Base-by-base conservation (phyloP, 2,888 invertebrate genomes). In the Drosophila siamana region DNA sequence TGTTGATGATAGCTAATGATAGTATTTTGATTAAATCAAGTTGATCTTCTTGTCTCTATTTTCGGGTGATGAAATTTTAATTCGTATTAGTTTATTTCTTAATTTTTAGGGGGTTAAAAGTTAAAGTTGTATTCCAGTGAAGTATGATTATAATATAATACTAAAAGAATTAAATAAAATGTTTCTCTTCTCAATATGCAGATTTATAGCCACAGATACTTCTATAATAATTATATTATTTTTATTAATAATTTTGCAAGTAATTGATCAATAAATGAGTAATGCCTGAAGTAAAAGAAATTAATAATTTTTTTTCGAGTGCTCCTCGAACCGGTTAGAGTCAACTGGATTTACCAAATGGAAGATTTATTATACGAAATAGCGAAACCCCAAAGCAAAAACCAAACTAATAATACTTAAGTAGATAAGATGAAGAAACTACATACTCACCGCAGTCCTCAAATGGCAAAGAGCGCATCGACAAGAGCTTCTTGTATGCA, bases 361-460 rank as follows among this genome's bases (percentile, higher is more conserved):
- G 8, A n/a, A 16, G 40, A 52, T 41, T 52, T 28, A 52, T 52
- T 40, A 26, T 7, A 11, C 15, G 11, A 24, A 11, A 4, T n/a
- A 9, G 11, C 26, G 16, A 26, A 28, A 24, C 2, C 22, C 24
- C 24, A 7, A 38, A 38, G 7, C 2, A 33, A 9, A 2, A 33
- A 2, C 2, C 2, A 11, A n/a, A 33, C 4, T 33, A n/a, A 38
- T 36, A 38, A 52, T 43, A 15, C 30, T 13, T 22, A 24, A 43
- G 6, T 24, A 22, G 43, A 54, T 54, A 43, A 54, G 43, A 9
- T 22, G 43, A 43, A 54, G 24, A 28, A 30, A 33, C 30, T 48
- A 43, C 54, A 30, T 54, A 54, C 91, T 90, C 55, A 90, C 90
- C 90, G 61, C 90, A 90, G 65, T 90, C 90, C 77, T 90, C 90